Evolutionary conservation across 2,113 vertebrate species (phyloP).

Genomic region (Varanus komodoensis): DNA sequence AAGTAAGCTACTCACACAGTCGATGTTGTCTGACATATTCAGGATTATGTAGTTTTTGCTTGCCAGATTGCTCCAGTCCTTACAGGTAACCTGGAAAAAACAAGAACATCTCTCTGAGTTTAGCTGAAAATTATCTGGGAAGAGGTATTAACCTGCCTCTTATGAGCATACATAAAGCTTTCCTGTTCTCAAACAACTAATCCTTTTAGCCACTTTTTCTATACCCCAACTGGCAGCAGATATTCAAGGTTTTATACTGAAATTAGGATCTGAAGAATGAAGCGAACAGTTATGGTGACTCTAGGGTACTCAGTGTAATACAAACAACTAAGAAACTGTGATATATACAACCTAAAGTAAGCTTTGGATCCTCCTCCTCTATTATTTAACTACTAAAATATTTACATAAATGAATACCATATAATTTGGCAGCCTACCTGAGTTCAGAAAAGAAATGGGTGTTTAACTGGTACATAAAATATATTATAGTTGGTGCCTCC

Average conservation of each 20-base stretch:
- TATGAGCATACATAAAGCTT: background rate
- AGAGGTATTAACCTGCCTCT: background rate
- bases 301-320: background rate
- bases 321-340: background rate
- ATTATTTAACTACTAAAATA: too few relatives aligned
- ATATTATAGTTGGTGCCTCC: too few relatives aligned
- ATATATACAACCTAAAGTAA: background rate
- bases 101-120: slow-evolving; percentile 32
- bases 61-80: slow-evolving; percentile 90
- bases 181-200: background rate
- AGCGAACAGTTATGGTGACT: too few relatives aligned
- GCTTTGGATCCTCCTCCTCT: background rate
- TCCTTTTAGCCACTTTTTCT: background rate
- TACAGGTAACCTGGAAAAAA: slow-evolving; percentile 88
- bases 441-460: too few relatives aligned
- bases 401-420: too few relatives aligned
- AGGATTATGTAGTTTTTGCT: slow-evolving; percentile 91
- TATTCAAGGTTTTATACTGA: background rate
- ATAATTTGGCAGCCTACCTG: too few relatives aligned
- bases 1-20: slow-evolving; percentile 87
- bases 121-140: slow-evolving; percentile 20
- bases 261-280: background rate
- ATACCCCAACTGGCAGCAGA: background rate
- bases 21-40: slow-evolving; percentile 92
- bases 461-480: too few relatives aligned